Evolutionary conservation across 1,140 invertebrate genomes (phyloP).

Genomic region (Conus ventricosus): DNA sequence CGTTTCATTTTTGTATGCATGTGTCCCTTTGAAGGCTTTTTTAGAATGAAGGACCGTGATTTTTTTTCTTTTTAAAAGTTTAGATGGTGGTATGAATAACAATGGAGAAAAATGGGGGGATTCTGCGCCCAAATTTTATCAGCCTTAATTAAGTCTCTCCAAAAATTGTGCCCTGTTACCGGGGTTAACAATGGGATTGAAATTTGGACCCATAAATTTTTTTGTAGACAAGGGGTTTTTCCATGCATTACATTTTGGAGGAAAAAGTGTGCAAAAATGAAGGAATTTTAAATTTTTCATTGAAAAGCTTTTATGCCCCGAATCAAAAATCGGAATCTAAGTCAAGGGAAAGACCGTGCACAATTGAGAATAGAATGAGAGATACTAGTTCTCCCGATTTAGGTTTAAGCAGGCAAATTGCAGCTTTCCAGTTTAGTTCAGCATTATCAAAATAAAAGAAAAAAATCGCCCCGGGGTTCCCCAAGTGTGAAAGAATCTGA

Average conservation of each 20-base stretch:
- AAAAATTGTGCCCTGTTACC: constrained; percentile 53
- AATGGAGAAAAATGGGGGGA: constrained; percentile 44
- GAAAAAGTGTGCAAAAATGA: constrained; percentile 55
- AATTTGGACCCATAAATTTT: constrained; percentile 50
- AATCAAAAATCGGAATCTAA: constrained; percentile 30
- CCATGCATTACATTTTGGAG: constrained; percentile 50
- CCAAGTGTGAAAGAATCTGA: constrained; percentile 29
- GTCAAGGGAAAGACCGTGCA: constrained; percentile 21
- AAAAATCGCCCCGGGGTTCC: background rate
- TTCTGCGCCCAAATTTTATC: constrained; percentile 48
- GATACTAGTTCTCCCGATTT: constrained; percentile 26
- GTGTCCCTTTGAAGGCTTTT: too few relatives aligned
- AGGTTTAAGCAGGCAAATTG: constrained; percentile 22
- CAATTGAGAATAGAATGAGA: background rate
- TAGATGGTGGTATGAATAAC: constrained; percentile 1
- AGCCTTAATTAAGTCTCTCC: constrained; percentile 50
- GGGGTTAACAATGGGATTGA: constrained; percentile 51
- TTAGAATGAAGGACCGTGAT: too few relatives aligned
- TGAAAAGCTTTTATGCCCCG: constrained; percentile 51
- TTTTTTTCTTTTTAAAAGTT: background rate
- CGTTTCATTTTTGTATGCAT: too few relatives aligned
- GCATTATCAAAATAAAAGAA: constrained; percentile 29
- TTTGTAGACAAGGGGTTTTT: constrained; percentile 47
- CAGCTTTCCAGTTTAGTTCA: constrained; percentile 41
- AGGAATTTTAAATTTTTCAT: constrained; percentile 50